phyloP scores from a whole-genome alignment of 2,113 vertebrate genomes.

The Anthoscopus minutus region DNA sequence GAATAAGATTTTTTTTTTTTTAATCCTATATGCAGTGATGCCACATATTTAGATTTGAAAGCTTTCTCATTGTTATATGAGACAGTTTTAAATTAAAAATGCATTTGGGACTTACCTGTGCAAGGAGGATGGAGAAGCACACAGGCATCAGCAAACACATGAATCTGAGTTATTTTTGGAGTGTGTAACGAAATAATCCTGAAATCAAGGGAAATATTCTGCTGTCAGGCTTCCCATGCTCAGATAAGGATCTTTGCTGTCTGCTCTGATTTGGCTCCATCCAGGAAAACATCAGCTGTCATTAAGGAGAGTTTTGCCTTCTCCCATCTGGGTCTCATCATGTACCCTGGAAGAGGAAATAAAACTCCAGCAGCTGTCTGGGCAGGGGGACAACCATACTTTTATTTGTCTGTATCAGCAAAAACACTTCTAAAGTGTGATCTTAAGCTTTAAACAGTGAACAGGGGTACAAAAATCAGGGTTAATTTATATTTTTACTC shows the following conservation, averaged over 20 bases:
- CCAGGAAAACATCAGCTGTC: not conserved
- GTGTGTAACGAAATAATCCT: not conserved
- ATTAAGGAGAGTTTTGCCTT: not conserved
- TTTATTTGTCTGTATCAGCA: not conserved
- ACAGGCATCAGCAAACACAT: not conserved
- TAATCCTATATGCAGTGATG: not conserved
- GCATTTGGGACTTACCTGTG: not conserved
- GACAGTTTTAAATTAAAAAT: conserved; percentile 5
- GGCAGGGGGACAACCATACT: not conserved
- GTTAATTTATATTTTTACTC: not conserved
- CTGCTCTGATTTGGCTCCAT: not conserved
- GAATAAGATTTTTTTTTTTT: conserved; percentile 37
- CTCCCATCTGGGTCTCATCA: conserved; percentile 39
- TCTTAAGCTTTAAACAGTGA: not conserved
- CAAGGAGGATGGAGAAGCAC: not conserved
- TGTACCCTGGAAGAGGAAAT: not conserved
- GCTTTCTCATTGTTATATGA: not conserved
- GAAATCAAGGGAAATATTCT: not conserved
- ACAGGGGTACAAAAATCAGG: not conserved
- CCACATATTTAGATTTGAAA: conserved; percentile 44
- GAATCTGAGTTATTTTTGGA: not conserved
- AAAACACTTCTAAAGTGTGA: not conserved
- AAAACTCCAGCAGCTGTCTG: not conserved
- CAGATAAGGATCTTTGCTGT: conserved; percentile 31
- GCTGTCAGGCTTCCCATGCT: not conserved